Percentiles rank a stretch among this genome's conserved stretches.
These are phyloP conservation scores for Sebastes wilsoni DNA, from an alignment of 2,797 vertebrate genomes.

Conservation along the genomic window DNA sequence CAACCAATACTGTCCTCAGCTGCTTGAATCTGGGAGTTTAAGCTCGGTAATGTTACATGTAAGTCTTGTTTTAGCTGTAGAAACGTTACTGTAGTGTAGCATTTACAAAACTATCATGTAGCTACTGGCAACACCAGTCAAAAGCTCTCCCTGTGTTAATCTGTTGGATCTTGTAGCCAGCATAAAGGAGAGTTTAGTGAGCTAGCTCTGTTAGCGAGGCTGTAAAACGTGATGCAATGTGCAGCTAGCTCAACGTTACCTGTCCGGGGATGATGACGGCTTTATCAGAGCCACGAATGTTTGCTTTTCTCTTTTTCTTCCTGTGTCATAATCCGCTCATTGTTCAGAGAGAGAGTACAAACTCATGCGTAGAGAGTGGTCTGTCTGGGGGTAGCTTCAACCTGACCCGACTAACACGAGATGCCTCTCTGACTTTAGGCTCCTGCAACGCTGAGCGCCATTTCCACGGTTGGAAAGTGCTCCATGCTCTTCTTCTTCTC, in stretches of 20 bases:
- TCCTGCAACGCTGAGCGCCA: slow-evolving; percentile 59
- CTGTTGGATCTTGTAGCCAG: neutral
- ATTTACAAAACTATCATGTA: neutral
- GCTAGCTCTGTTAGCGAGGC: neutral
- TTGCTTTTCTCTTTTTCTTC: slow-evolving; percentile 15
- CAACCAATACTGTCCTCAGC: neutral
- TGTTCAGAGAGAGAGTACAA: too few species aligned
- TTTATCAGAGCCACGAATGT: slow-evolving; percentile 48
- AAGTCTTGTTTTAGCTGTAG: neutral
- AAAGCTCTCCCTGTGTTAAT: neutral
- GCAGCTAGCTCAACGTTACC: slow-evolving; percentile 60
- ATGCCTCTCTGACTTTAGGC: slow-evolving; percentile 28
- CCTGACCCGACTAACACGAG: neutral
- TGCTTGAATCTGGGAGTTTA: neutral
- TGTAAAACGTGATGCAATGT: slow-evolving; percentile 71
- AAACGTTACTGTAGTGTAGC: neutral
- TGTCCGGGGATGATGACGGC: slow-evolving; percentile 50
- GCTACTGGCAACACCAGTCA: neutral
- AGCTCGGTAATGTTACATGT: neutral
- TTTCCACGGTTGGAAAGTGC: slow-evolving; percentile 58
- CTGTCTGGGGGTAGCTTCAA: too few species aligned
- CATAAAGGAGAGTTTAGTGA: neutral
- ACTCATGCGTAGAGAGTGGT: neutral
- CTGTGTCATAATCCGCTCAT: slow-evolving; percentile 65
- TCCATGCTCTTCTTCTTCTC: slow-evolving; percentile 40